phyloP scores from a whole-genome alignment of 2,888 invertebrate genomes.

The Arrhopalites spinosus region DNA sequence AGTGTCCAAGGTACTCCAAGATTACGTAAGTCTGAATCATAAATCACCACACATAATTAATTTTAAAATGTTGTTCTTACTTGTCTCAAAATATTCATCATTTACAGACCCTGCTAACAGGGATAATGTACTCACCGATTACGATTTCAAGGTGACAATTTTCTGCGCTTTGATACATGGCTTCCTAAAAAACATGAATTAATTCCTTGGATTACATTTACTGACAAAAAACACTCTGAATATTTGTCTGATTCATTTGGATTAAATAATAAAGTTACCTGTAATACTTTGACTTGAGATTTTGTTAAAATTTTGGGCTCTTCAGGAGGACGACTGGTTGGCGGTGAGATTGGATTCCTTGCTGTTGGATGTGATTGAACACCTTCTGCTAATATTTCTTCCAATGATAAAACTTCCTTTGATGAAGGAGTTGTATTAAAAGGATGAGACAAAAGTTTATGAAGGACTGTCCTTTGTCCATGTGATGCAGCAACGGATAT shows the following conservation, averaged over 20 bases:
- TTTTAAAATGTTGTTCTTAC: too few relatives aligned
- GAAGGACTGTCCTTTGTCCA: constrained; percentile 78
- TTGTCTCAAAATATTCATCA: too few relatives aligned
- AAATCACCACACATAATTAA: too few relatives aligned
- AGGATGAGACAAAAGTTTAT: constrained; percentile 77
- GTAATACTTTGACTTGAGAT: constrained; percentile 79
- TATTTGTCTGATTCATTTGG: too few relatives aligned
- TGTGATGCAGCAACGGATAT: constrained; percentile 89
- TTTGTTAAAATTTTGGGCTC: constrained; percentile 68
- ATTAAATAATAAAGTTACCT: too few relatives aligned
- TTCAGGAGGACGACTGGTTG: constrained; percentile 54
- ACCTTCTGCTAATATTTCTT: constrained; percentile 89
- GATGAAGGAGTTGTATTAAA: constrained; percentile 65
- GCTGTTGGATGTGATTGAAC: constrained; percentile 59
- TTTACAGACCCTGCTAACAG: too few relatives aligned
- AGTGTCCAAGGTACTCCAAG: constrained; percentile 88
- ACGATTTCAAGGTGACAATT: constrained; percentile 91
- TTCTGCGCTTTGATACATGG: constrained; percentile 93
- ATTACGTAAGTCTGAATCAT: constrained; percentile 80
- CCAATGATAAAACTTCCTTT: constrained; percentile 79
- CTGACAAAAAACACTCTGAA: too few relatives aligned
- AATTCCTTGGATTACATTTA: too few relatives aligned
- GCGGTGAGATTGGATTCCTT: constrained; percentile 52
- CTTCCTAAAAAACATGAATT: too few relatives aligned
- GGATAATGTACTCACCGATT: too few relatives aligned